A percentile compares a stretch with the other conserved stretches of the same genome.
phyloP scores from a whole-genome alignment of 2,888 invertebrate species.

The Xylota sylvarum region DNA sequence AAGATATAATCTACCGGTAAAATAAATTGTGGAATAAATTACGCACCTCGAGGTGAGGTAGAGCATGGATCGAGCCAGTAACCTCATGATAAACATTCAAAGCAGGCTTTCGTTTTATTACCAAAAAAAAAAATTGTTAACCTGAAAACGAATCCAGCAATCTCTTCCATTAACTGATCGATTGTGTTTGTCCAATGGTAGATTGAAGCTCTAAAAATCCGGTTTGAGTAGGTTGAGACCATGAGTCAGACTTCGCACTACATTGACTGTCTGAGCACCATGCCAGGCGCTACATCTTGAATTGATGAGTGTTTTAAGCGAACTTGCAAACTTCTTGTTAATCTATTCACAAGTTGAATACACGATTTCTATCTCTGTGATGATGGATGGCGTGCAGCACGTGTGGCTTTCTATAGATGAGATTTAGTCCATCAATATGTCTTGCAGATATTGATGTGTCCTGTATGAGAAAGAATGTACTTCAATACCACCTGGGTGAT shows the following conservation, averaged over 20 bases:
- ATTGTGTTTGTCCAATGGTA: constrained; percentile 18
- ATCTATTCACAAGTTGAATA: constrained; percentile 36
- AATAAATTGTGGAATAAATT: constrained; percentile 20
- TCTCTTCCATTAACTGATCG: constrained; percentile 37
- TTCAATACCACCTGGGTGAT: constrained; percentile 23
- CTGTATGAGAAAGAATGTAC: constrained; percentile 6
- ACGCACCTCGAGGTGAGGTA: constrained; percentile 26
- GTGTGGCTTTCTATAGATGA: constrained; percentile 45
- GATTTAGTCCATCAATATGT: constrained; percentile 44
- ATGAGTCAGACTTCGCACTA: constrained; percentile 43
- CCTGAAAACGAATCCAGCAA: background rate
- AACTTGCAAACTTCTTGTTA: constrained; percentile 30
- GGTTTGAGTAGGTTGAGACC: constrained; percentile 32
- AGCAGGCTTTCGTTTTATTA: constrained; percentile 12
- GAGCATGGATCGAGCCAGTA: background rate
- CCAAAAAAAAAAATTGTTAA: constrained; percentile 12
- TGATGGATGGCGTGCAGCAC: constrained; percentile 67
- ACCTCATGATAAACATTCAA: constrained; percentile 33
- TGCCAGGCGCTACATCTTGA: constrained; percentile 22
- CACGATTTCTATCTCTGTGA: constrained; percentile 56
- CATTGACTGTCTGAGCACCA: constrained; percentile 24
- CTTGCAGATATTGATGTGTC: constrained; percentile 36
- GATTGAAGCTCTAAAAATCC: constrained; percentile 7
- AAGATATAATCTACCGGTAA: constrained; percentile 21
- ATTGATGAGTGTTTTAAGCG: constrained; percentile 25